These are phyloP conservation scores for Ophiothrix spiculata DNA, from an alignment of 35 echinoderm and acorn worm genomes.

Conservation along the genomic window DNA sequence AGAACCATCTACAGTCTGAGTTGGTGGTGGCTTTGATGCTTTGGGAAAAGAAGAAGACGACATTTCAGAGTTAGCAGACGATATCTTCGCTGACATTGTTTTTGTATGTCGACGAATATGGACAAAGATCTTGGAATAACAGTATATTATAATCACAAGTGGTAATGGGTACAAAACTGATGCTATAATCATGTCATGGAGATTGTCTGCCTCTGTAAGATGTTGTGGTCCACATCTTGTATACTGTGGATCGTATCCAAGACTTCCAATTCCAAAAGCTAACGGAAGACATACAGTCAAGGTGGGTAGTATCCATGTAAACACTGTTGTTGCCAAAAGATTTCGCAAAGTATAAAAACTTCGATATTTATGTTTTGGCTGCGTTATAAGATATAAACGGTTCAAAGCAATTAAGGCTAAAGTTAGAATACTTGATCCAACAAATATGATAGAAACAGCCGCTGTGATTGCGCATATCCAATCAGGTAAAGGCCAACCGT, in stretches of 20 bases:
- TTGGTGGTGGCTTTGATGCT: background rate
- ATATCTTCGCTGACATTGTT: constrained; percentile 48
- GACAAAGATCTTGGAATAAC: constrained; percentile 64
- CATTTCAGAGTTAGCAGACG: background rate
- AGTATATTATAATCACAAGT: constrained; percentile 60
- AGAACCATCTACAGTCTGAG: background rate
- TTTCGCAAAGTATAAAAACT: constrained; percentile 44
- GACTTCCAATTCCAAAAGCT: constrained; percentile 60
- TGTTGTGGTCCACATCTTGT: constrained; percentile 53
- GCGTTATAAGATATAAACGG: constrained; percentile 64
- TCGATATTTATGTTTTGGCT: constrained; percentile 51
- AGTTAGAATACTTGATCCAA: constrained; percentile 75
- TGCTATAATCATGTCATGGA: constrained; percentile 64
- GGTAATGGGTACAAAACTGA: constrained; percentile 71
- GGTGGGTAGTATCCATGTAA: constrained; percentile 70
- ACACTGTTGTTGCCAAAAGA: constrained; percentile 36
- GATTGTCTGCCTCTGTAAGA: constrained; percentile 36
- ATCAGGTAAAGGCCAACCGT: constrained; percentile 61
- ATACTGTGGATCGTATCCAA: constrained; percentile 82
- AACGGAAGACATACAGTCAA: constrained; percentile 50
- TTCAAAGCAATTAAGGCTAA: constrained; percentile 78
- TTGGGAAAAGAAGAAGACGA: constrained; percentile 30
- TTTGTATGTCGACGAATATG: constrained; percentile 60
- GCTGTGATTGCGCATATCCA: constrained; percentile 56
- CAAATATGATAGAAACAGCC: constrained; percentile 69